Evolutionary conservation across 2,797 vertebrate genomes (phyloP), one percentile per base, ranked within the genome.

Genomic region (Pseudochaenichthys georgianus): DNA sequence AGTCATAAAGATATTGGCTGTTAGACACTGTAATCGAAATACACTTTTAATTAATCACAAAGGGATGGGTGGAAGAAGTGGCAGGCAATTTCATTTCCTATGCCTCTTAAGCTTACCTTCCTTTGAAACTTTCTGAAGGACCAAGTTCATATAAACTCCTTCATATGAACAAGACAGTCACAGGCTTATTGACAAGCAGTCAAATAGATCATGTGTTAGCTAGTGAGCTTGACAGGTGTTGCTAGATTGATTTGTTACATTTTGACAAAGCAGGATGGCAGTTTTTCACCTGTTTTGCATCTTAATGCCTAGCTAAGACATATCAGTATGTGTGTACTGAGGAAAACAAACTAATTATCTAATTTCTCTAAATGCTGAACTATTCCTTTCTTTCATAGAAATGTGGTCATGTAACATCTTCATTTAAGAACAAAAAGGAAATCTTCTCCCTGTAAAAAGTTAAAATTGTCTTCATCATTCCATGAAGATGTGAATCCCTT

Each of bases 1-100:
- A 68, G 43, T 61, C 47, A 31, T 43, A 13, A 57, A 57, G 50
- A 34, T 58, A 52, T 9, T 43, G 21, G 4, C 50, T 43, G 1
- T 6, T 13, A 62, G 66, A 53, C 3, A 5, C 3, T 28, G 4
- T 28, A 28, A 5, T 28, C 28, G 4, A 28, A 28, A 28, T 28
- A 28, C 28, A 5, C 5, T 4, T 43, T 16, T 8, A 17, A 77
- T 38, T 61, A 60, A 67, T 80, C 57, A 50, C 19, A 62, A 3
- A 2, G 23, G 4, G 23, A 62, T 47, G 51, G 46, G 60, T 28
- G 50, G 17, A 74, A 38, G 9, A 53, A 68, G 16, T 50, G 45
- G 13, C 6, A 8, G 38, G 12, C 6, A 8, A 15, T 38, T 46
- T 53, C 11, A n/a, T 17, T 46, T 57, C 16, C 9, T 73, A 19